Evolutionary conservation across 2,888 invertebrate genomes (phyloP), one percentile per base, ranked within the genome.

Genomic region (Steinernema carpocapsae): DNA sequence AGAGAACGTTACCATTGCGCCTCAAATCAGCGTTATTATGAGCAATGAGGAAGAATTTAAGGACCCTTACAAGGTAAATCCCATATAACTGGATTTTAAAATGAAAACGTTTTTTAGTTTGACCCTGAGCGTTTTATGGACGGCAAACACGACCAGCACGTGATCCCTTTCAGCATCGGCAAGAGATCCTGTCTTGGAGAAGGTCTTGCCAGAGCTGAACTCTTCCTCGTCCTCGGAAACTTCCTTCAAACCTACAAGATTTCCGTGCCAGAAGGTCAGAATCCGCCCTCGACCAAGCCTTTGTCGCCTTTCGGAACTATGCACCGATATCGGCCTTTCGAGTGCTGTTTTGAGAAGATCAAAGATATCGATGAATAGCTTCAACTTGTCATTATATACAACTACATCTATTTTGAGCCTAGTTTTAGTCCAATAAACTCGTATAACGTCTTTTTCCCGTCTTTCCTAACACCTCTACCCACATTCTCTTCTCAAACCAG

Each of bases 131-230:
- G 82, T 19, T 83, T 80, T 73, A 24, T 84, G 3, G 77, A 77
- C 22, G 59, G 32, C 0, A 71, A 59, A 70, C 77, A 76, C 32
- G 64, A 70, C 4, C 78, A 81, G 0, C 79, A 81, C 45, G 32
- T 83, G 45, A 74, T 78, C n/a, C 82, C 83, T 26, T 83, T 83
- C 72, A 79, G 80, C 14, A 73, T 83, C 52, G 83, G 82, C 37
- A 77, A 77, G 26, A 46, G 83, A 3, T 51, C 77, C 1, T 83
- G 83, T 72, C 72, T 82, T 1, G 83, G 83, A 46, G 79, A 82
- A 78, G 71, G 70, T 3, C 51, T 72, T 6, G 74, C 74, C n/a
- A 45, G 72, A 37, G 73, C 73, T 26, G 74, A 74, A 26, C 46
- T 74, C 2, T 74, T 72, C 22, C 24, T 74, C 6, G 32, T 64